phyloP scores from a whole-genome alignment of 2,888 invertebrate genomes.

The Terebella lapidaria region DNA sequence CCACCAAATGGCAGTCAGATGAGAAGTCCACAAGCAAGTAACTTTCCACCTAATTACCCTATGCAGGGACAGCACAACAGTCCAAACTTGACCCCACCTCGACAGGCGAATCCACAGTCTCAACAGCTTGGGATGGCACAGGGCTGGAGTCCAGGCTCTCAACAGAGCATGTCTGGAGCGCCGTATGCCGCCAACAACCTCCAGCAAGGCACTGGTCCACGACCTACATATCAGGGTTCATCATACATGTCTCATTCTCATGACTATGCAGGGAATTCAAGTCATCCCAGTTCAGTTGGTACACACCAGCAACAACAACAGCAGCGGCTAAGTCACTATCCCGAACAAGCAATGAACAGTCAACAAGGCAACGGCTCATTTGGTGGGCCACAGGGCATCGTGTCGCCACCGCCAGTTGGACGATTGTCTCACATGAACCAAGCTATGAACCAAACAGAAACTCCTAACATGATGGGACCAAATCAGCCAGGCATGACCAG shows the following conservation, averaged over 20 bases:
- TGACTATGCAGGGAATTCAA: not conserved
- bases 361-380: not conserved
- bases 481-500: not conserved
- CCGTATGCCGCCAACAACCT: not conserved
- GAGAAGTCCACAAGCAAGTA: not conserved
- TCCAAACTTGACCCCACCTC: constrained; percentile 1
- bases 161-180: not conserved
- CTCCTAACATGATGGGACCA: not conserved
- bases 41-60: not conserved
- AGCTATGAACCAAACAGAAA: not conserved
- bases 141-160: constrained; percentile 4
- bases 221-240: not conserved
- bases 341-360: not conserved
- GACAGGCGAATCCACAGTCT: not conserved
- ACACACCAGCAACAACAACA: not conserved
- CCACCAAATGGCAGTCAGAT: not conserved
- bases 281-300: not conserved
- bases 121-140: not conserved
- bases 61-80: not conserved
- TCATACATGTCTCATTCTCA: constrained; percentile 3
- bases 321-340: not conserved
- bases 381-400: not conserved
- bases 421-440: not conserved
- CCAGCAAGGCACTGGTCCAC: not conserved
- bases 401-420: not conserved